phyloP scores from a whole-genome alignment of 2,888 invertebrate genomes.

The Chesias legatella region DNA sequence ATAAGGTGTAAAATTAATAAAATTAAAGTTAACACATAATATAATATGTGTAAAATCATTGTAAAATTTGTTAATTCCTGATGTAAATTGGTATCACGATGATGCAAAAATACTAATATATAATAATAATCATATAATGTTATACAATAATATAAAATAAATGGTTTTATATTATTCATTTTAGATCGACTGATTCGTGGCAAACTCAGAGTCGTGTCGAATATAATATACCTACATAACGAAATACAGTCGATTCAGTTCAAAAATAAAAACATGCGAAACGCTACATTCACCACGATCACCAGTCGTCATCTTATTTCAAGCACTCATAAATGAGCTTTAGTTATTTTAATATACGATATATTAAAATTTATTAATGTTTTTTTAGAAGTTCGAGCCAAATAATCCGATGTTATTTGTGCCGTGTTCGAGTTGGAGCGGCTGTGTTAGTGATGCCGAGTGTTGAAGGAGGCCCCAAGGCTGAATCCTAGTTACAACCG shows the following conservation, averaged over 20 bases:
- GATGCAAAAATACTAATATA: no score
- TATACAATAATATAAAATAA: no score
- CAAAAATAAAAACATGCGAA: slow-evolving; percentile 20
- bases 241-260: slow-evolving; percentile 10
- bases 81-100: no score
- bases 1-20: no score
- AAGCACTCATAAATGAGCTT: slow-evolving; percentile 41
- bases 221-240: no score
- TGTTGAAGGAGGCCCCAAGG: slow-evolving; percentile 12
- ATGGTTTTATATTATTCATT: no score
- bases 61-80: no score
- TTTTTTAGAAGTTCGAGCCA: slow-evolving; percentile 58
- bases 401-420: slow-evolving; percentile 27
- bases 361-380: slow-evolving; percentile 57
- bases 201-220: no score
- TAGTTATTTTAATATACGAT: slow-evolving; percentile 52
- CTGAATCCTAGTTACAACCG: slow-evolving; percentile 6
- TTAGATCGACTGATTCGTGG: no score
- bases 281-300: slow-evolving; percentile 20
- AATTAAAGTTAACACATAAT: no score
- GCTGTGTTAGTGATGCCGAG: slow-evolving; percentile 10
- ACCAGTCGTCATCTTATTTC: slow-evolving; percentile 32
- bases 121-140: no score
- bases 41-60: no score
- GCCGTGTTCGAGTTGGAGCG: slow-evolving; percentile 9